Conservation (phyloP, 2,888 invertebrate genomes). For the Globia sparganii region DNA sequence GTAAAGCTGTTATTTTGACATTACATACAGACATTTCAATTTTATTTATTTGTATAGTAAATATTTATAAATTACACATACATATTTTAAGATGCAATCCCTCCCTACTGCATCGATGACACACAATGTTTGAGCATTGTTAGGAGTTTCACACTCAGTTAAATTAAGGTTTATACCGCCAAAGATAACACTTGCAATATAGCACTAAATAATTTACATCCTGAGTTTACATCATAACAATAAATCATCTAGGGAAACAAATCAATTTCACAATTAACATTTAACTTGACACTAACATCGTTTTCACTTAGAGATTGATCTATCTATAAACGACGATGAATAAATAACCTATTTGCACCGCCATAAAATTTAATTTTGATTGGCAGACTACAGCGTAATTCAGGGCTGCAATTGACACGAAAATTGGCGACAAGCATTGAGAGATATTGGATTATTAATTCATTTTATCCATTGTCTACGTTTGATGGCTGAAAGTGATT, state of each 20-base stretch:
- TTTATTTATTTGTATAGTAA: too few relatives aligned
- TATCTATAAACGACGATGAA: conserved; percentile 21
- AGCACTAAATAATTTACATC: conserved; percentile 22
- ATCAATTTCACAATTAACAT: conserved; percentile 57
- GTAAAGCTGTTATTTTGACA: too few relatives aligned
- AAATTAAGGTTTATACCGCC: conserved; percentile 22
- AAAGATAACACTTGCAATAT: conserved; percentile 30
- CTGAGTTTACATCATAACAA: conserved; percentile 10
- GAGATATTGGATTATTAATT: conserved; percentile 68
- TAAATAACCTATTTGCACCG: conserved; percentile 47
- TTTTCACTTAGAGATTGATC: conserved; percentile 59
- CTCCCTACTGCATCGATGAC: background rate
- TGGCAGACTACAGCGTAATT: conserved; percentile 63
- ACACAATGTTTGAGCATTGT: background rate
- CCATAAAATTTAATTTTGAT: conserved; percentile 67
- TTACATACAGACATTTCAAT: too few relatives aligned
- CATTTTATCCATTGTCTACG: conserved; percentile 49
- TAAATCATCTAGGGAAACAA: conserved; percentile 56
- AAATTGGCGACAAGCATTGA: conserved; percentile 70
- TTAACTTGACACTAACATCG: conserved; percentile 62
- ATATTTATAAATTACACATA: too few relatives aligned
- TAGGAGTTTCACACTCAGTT: conserved; percentile 6
- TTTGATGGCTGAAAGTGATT: conserved; percentile 39
- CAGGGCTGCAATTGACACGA: conserved; percentile 67
- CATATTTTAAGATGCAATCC: too few relatives aligned